Evolutionary conservation across 2,797 vertebrate species (phyloP).

Genomic region (Florisuga fusca): DNA sequence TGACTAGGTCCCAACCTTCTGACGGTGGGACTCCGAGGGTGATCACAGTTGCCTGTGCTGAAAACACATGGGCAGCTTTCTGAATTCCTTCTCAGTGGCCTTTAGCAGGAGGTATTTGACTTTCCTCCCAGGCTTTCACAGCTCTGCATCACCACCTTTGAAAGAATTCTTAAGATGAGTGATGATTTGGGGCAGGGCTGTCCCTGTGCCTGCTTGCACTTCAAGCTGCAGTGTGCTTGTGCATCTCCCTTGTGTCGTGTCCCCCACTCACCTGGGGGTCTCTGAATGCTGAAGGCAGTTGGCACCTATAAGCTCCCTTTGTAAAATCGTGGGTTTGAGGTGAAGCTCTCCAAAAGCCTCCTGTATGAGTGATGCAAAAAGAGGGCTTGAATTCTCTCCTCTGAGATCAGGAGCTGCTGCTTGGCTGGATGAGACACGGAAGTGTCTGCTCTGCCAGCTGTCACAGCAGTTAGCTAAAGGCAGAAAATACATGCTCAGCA

Average conservation of each 20-base stretch:
- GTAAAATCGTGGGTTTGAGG: background rate
- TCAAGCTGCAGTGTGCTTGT: background rate
- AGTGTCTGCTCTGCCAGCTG: background rate
- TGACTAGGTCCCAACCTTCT: background rate
- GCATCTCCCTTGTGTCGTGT: background rate
- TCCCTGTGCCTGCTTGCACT: background rate
- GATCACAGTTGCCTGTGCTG: background rate
- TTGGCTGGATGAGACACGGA: background rate
- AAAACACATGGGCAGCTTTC: background rate
- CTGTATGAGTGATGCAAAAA: background rate
- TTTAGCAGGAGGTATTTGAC: background rate
- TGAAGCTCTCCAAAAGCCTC: background rate
- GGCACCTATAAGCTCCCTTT: background rate
- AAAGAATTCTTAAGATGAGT: background rate
- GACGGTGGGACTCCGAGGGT: background rate
- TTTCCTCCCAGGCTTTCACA: background rate
- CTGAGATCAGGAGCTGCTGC: background rate
- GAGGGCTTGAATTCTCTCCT: background rate
- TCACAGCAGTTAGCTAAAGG: background rate
- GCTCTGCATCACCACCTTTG: background rate
- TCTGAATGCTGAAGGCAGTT: background rate
- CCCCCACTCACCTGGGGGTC: background rate
- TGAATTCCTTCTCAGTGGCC: background rate
- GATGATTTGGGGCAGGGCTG: background rate
- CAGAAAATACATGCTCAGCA: background rate